A percentile compares a stretch with the other conserved stretches of the same genome.
Conservation (phyloP, 2,113 vertebrate genomes). For the Tachycineta bicolor region DNA sequence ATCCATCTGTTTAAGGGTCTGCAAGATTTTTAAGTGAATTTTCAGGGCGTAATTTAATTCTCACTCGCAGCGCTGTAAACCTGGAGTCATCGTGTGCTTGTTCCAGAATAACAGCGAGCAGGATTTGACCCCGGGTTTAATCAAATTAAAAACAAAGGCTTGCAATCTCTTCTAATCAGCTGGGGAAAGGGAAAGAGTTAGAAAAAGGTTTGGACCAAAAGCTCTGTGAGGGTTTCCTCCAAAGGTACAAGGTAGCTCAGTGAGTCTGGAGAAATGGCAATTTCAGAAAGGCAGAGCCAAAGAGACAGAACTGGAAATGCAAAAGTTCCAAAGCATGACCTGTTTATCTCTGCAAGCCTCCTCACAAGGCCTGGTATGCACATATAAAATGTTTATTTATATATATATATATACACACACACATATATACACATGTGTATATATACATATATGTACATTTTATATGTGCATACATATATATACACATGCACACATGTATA, state of each 20-base stretch:
- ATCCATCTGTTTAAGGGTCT: conserved; percentile 65
- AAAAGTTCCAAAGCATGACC: neutral
- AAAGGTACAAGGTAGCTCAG: neutral
- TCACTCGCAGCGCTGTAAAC: conserved; percentile 5
- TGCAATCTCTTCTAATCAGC: neutral
- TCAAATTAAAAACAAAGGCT: neutral
- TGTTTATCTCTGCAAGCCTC: neutral
- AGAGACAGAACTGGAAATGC: neutral
- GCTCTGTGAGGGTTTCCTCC: neutral
- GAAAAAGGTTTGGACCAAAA: neutral
- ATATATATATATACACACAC: too few species aligned
- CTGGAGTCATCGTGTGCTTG: neutral
- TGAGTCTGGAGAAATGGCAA: neutral
- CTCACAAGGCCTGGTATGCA: neutral
- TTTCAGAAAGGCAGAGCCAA: neutral
- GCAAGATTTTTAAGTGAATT: conserved; percentile 63
- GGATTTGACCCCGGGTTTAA: neutral
- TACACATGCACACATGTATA: too few species aligned
- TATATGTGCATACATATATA: too few species aligned
- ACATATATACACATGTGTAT: too few species aligned
- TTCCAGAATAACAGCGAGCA: conserved; percentile 1
- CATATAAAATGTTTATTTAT: neutral
- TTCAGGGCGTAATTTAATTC: conserved; percentile 41
- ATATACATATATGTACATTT: too few species aligned
- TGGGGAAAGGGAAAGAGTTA: neutral